Base-by-base conservation (phyloP, 2,888 invertebrate species). In the Siphlonurus alternatus region DNA sequence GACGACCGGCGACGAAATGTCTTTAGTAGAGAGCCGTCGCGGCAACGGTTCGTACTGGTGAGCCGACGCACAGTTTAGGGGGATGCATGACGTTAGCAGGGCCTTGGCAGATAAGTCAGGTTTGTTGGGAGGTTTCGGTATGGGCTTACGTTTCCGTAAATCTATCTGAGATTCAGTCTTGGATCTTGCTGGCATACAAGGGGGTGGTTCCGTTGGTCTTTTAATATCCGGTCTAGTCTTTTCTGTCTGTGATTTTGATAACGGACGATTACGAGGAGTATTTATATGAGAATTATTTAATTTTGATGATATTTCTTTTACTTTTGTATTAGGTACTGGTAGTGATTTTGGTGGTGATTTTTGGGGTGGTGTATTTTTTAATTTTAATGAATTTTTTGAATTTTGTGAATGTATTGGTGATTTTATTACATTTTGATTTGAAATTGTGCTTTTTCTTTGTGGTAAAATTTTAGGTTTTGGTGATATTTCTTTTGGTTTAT, bases 61-160 rank as follows among this genome's bases (percentile, higher is more conserved):
- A 20, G 20, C 61, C 22, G 51, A 38, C 22, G 61, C 64, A 64
- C 62, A 64, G 15, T 61, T 53, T n/a, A 62, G 59, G 51, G 54
- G 61, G 18, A 62, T 53, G 62, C 64, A 64, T 2, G 61, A 61
- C 19, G 38, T 59, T 18, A 64, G 51, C 7, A 64, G 23, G 2
- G 64, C 2, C 0, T 53, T 56, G 3, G 64, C 56, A 24, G 54
- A 53, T 10, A 64, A n/a, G 18, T 64, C 64, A 24, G 64, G 64
- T 54, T 64, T 64, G 1, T 22, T 24, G 1, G 38, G 18, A 2
- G 59, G 63, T 59, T 22, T 59, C 18, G 85, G 71, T 0, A 82
- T 83, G 66, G 78, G 79, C 72, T 85, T 84, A 0, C 85, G 73
- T 69, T 84, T 85, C 68, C 82, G 81, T 0, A 86, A 73, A 67